phyloP scores from a whole-genome alignment of 92 coral and sea anemone genomes.

The Blastomussa wellsi region DNA sequence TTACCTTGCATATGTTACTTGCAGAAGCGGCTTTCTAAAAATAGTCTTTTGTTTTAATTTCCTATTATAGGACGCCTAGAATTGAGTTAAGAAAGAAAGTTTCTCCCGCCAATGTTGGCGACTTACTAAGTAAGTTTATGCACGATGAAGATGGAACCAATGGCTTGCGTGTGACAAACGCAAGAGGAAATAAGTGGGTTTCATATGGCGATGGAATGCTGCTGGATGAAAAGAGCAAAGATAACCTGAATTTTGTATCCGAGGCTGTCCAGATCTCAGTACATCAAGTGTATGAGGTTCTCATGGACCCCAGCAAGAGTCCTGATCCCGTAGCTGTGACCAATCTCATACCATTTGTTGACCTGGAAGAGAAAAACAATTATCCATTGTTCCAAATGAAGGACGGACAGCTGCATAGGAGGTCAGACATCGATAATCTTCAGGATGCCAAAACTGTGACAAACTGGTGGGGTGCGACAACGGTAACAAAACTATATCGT shows the following conservation, averaged over 20 bases:
- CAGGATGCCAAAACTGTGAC: constrained; percentile 37
- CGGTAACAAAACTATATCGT: not conserved
- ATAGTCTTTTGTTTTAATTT: not conserved
- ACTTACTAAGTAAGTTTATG: constrained; percentile 69
- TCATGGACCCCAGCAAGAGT: not conserved
- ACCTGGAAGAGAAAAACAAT: constrained; percentile 56
- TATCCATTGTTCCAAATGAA: constrained; percentile 58
- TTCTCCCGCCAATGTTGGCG: constrained; percentile 37
- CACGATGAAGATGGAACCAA: constrained; percentile 76
- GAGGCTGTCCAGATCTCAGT: constrained; percentile 65
- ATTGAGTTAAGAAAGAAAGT: constrained; percentile 32
- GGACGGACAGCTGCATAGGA: constrained; percentile 47
- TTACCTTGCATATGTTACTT: not conserved
- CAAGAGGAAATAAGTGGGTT: constrained; percentile 66
- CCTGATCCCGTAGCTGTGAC: constrained; percentile 29
- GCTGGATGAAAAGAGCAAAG: constrained; percentile 31
- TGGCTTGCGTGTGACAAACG: constrained; percentile 73
- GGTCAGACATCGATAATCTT: constrained; percentile 49
- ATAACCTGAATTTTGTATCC: constrained; percentile 12
- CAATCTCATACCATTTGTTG: constrained; percentile 60
- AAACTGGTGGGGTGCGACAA: constrained; percentile 49
- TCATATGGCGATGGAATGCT: constrained; percentile 79
- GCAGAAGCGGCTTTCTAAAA: not conserved
- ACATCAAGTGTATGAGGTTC: constrained; percentile 56
- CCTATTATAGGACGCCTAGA: constrained; percentile 58